Conservation (phyloP, 2,113 vertebrate genomes). For the Labrus mixtus region DNA sequence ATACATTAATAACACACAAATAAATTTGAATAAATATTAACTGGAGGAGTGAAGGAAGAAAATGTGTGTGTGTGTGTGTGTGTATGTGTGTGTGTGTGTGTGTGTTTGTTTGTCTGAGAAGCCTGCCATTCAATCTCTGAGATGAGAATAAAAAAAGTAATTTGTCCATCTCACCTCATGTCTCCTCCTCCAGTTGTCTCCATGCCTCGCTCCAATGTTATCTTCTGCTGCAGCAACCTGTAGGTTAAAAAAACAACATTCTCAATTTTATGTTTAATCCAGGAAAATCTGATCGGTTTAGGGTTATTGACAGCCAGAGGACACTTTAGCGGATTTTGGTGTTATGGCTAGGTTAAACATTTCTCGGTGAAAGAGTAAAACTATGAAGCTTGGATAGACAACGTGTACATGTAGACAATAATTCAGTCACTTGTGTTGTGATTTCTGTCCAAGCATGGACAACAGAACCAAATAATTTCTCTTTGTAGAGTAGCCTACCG, state of each 20-base stretch:
- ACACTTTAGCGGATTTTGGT: not conserved
- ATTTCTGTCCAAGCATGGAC: no score
- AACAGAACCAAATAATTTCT: no score
- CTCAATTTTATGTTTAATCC: not conserved
- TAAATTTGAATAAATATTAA: conserved; percentile 24
- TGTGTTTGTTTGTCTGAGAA: no score
- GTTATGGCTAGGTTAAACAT: not conserved
- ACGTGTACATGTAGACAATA: not conserved
- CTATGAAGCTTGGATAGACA: no score
- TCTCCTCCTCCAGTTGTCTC: not conserved
- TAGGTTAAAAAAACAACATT: not conserved
- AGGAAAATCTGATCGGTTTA: no score
- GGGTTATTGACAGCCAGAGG: not conserved
- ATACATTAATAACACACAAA: conserved; percentile 40
- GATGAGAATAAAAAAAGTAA: conserved; percentile 44
- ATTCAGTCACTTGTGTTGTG: no score
- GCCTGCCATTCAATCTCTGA: conserved; percentile 25
- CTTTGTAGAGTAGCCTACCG: no score
- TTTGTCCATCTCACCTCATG: conserved; percentile 23
- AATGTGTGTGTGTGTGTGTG: conserved; percentile 4
- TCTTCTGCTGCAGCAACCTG: not conserved
- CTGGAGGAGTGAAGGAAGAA: not conserved
- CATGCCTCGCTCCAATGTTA: not conserved
- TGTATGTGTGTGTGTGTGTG: no score
- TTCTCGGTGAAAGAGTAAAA: no score